A percentile compares a stretch with the other conserved stretches of the same genome.
These are phyloP conservation scores for Calypte anna DNA, from an alignment of 2,113 vertebrate species.

Conservation along the genomic window DNA sequence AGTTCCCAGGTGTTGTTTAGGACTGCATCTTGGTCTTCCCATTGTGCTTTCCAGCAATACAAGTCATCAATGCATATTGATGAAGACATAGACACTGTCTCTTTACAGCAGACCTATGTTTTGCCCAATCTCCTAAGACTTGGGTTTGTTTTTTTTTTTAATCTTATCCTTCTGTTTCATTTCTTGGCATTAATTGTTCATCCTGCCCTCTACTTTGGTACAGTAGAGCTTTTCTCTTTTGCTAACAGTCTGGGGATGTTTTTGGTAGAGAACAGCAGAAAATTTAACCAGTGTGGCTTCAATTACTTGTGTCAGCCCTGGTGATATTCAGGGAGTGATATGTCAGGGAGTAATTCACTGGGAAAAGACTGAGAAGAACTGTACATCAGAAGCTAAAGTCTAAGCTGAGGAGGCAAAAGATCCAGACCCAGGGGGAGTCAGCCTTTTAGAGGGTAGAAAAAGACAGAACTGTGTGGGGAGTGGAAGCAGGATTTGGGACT, in stretches of 20 bases:
- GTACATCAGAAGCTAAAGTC: neutral
- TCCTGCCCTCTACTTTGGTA: neutral
- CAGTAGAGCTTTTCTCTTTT: neutral
- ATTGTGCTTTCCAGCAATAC: neutral
- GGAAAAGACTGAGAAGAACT: neutral
- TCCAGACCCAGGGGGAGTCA: neutral
- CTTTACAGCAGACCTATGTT: neutral
- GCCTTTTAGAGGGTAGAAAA: neutral
- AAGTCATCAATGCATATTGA: neutral
- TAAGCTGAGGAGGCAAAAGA: neutral
- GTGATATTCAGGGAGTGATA: neutral
- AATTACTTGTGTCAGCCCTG: neutral
- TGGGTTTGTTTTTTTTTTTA: neutral
- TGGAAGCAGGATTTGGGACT: neutral
- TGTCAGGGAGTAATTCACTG: neutral
- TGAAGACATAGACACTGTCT: neutral
- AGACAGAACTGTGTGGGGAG: neutral
- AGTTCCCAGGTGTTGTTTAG: neutral
- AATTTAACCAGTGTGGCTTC: neutral
- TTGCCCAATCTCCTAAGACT: neutral
- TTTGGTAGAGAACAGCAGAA: neutral
- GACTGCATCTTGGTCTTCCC: neutral
- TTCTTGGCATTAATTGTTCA: neutral
- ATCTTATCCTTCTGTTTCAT: neutral
- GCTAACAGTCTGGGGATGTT: neutral